Evolutionary conservation across 1,140 invertebrate species (phyloP), one percentile per base, ranked within the genome.

Genomic region (Eurosta solidaginis): DNA sequence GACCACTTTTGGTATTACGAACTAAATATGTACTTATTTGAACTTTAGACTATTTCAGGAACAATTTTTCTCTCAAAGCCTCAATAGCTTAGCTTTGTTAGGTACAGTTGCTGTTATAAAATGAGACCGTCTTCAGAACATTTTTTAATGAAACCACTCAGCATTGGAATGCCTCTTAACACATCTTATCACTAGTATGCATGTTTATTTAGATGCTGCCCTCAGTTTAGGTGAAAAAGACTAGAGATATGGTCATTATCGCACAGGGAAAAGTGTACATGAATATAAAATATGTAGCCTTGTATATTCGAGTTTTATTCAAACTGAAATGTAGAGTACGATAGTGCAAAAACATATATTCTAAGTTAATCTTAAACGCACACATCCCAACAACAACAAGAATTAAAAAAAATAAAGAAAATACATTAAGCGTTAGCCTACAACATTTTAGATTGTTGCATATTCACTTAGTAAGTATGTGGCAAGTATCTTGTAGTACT

Each of bases 211-310:
- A 33, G 59, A 40, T 17, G 33, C 17, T 36, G 29, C 17, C 36
- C 33, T 36, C 22, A 33, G 59, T 29, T 40, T 29, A 5, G 12
- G 59, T 40, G 33, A 68, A 40, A 68, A 68, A 68, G 22, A 29
- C 36, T 7, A 27, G 59, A n/a, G 40, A 20, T 68, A 40, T 40
- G 59, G 36, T 68, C 33, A 68, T 68, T 68, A 68, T 68, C 33
- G 59, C 59, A 40, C 59, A 20, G 59, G 59, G 59, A 68, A 68
- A 40, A n/a, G n/a, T n/a, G n/a, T n/a, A n/a, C n/a, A n/a, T n/a
- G n/a, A n/a, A n/a, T n/a, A n/a, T n/a, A n/a, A n/a, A n/a, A n/a
- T n/a, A n/a, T 68, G 22, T 20, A 25, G 7, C 20, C 2, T 2
- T 25, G 3, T 1, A 68, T 20, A 68, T 14, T 33, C 54, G 0